These are phyloP conservation scores for Apamea sordens DNA, from an alignment of 2,888 invertebrate genomes.

Conservation along the genomic window DNA sequence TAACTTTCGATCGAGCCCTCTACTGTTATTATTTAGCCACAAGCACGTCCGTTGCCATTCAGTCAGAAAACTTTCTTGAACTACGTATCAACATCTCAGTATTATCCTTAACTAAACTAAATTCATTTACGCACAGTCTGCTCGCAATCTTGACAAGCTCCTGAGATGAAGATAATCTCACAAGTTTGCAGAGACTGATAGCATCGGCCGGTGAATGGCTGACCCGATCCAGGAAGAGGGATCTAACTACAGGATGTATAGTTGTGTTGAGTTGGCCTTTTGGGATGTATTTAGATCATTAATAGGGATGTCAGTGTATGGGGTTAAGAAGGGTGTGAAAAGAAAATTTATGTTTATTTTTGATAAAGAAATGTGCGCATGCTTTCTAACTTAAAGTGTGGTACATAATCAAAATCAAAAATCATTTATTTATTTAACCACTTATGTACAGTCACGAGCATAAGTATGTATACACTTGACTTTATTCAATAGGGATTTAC, in stretches of 20 bases:
- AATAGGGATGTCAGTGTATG: not conserved
- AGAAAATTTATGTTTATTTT: not conserved
- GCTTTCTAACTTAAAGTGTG: not conserved
- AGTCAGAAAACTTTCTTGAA: not conserved
- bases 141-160: constrained; percentile 6
- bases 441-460: no score
- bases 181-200: constrained; percentile 29
- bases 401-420: not conserved
- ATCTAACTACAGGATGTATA: not conserved
- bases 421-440: no score
- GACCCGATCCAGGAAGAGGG: constrained; percentile 2
- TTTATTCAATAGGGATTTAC: no score
- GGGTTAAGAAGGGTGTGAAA: not conserved
- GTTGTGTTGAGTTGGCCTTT: not conserved
- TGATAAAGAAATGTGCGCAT: not conserved
- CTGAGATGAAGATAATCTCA: constrained; percentile 19
- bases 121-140: constrained; percentile 11
- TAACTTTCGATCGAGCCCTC: not conserved
- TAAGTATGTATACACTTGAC: no score
- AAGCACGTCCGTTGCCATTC: not conserved
- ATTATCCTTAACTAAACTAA: not conserved
- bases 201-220: constrained; percentile 25
- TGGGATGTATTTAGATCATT: not conserved
- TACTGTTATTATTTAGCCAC: not conserved
- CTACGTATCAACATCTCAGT: not conserved